Evolutionary conservation across 1,140 invertebrate genomes (phyloP).

Genomic region (Brachionus manjavacas): DNA sequence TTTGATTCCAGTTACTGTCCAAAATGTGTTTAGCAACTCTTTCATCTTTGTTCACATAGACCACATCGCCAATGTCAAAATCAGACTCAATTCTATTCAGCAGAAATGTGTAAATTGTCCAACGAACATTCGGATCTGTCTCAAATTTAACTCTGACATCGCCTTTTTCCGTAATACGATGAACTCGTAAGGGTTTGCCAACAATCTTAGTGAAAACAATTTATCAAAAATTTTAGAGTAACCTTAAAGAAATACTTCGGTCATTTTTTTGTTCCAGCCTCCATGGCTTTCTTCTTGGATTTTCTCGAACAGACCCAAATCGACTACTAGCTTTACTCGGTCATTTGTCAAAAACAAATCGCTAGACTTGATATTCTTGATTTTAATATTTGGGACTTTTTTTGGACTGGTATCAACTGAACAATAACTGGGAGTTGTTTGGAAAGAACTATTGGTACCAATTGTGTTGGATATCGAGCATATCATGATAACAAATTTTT

Average conservation of each 20-base stretch:
- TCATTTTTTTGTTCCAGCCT: constrained; percentile 85
- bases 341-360: constrained; percentile 72
- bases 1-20: constrained; percentile 79
- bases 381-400: not conserved
- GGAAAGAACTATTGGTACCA: not conserved
- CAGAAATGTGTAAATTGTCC: constrained; percentile 81
- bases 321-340: constrained; percentile 72
- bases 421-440: not conserved
- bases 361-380: not conserved
- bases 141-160: constrained; percentile 78
- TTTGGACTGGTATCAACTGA: not conserved
- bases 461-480: not conserved
- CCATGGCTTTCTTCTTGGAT: constrained; percentile 84
- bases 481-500: not conserved
- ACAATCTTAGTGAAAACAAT: not conserved
- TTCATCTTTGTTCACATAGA: constrained; percentile 71
- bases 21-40: constrained; percentile 72
- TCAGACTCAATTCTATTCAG: constrained; percentile 64
- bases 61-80: constrained; percentile 72
- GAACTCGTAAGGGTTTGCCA: constrained; percentile 73
- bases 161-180: constrained; percentile 80
- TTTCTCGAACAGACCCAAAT: constrained; percentile 68
- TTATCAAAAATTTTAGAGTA: constrained; percentile 48
- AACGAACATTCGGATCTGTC: constrained; percentile 67
- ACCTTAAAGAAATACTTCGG: constrained; percentile 63